Percentiles rank a stretch among this genome's conserved stretches.
These are phyloP conservation scores for Spisula subtruncata DNA, from an alignment of 2,888 invertebrate species.

Conservation along the genomic window DNA sequence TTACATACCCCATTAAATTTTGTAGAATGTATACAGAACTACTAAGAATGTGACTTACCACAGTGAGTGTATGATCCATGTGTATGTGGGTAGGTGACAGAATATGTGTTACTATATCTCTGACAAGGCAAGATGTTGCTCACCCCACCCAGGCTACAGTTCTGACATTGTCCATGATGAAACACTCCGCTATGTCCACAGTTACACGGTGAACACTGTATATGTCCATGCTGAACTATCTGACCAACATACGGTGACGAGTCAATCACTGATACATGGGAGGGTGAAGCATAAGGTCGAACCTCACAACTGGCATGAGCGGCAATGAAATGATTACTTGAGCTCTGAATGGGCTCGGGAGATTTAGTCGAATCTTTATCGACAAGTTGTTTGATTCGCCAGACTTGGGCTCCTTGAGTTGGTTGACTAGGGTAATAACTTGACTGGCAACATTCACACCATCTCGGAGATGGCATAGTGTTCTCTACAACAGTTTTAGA, in stretches of 20 bases:
- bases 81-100: slow-evolving; percentile 75
- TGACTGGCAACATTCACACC: slow-evolving; percentile 72
- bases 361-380: slow-evolving; percentile 61
- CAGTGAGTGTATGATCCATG: slow-evolving; percentile 68
- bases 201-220: slow-evolving; percentile 65
- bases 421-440: slow-evolving; percentile 66
- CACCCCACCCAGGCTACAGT: slow-evolving; percentile 76
- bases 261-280: slow-evolving; percentile 66
- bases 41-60: slow-evolving; percentile 55
- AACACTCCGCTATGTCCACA: slow-evolving; percentile 68
- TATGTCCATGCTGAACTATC: slow-evolving; percentile 65
- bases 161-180: slow-evolving; percentile 77
- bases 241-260: slow-evolving; percentile 69
- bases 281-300: slow-evolving; percentile 66
- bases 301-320: slow-evolving; percentile 65
- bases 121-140: slow-evolving; percentile 75
- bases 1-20: too few relatives aligned
- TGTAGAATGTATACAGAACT: background rate
- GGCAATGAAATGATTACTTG: slow-evolving; percentile 68
- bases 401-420: slow-evolving; percentile 64
- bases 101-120: slow-evolving; percentile 77
- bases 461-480: slow-evolving; percentile 53
- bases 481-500: slow-evolving; percentile 66
- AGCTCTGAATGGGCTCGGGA: slow-evolving; percentile 63
- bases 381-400: slow-evolving; percentile 70